Base-by-base conservation (phyloP, 2,888 invertebrate species). In the Tachystola acroxantha region DNA sequence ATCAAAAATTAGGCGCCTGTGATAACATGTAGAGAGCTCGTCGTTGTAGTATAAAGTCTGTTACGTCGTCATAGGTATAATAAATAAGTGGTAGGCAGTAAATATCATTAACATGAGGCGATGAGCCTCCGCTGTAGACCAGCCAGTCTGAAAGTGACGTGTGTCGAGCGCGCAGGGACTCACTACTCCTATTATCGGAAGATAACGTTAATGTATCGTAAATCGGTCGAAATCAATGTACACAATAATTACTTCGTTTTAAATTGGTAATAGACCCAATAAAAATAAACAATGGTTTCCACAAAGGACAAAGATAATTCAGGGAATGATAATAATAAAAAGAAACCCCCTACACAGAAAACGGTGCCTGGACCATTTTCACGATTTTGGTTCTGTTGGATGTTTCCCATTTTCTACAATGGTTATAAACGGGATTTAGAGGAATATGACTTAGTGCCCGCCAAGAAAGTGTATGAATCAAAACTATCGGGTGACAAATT, bases 401-500 rank as follows among this genome's bases (percentile, higher is more conserved):
- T 94, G 37, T 82, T 94, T 58, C 92, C 91, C 3, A 78, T 94
- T 55, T 95, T 95, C 74, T 91, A 89, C 51, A 91, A 91, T 61
- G 96, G 96, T 0, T 91, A 91, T 54, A 88, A 85, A 38, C 91
- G 93, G 54, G 91, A 92, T 33, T 71, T 96, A 32, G 93, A 92
- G 46, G 88, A 91, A 29, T 85, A 89, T 14, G 96, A 96, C 73
- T 79, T 96, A 28, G 92, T 92, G 58, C 90, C 91, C 52, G 91
- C 94, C 0, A 84, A 93, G 32, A 82, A 77, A 25, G 84, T 82
- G 13, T 96, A 95, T 68, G 87, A 89, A 57, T 95, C 96, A 9
- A 87, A 88, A 55, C 30, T 60, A 19, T 82, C 93, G n/a, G 94
- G 93, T 6, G 90, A 93, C 60, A 74, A 82, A 60, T 75, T 94